Base-by-base conservation (phyloP, 2,113 vertebrate genomes). In the Pseudorectes ferrugineus region DNA sequence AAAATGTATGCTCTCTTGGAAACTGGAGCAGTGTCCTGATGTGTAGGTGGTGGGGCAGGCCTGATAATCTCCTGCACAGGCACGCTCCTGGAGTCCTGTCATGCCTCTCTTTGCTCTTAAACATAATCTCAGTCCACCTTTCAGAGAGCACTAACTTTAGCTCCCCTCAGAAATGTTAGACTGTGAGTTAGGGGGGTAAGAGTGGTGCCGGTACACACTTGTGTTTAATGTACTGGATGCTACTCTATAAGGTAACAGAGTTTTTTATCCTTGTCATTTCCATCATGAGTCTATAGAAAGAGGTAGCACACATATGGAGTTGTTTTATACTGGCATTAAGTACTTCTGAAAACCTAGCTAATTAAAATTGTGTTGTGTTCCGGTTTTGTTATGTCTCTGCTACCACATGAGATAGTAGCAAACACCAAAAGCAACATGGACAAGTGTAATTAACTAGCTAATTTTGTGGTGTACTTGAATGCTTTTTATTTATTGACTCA, bases 101-200 rank as follows among this genome's bases (percentile, higher is more conserved):
- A 2, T 29, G 15, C 17, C 17, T 46, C 23, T 16, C 49, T 57
- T 42, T 68, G 36, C 38, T 78, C 52, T 86, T 46, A 67, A 67
- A 58, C 12, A 23, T 42, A 36, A 58, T 8, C 43, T 76, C 2
- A 1, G 43, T 45, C 33, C 38, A 23, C 57, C 2, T 5, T 23
- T 35, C 18, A 33, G 31, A 70, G 29, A 46, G 10, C 31, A 29
- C 48, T 35, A 52, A 33, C 14, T 62, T 77, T 20, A 52, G 14
- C 15, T 65, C 6, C 42, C 15, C 23, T 68, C 46, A 68, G 70
- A 62, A 66, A 54, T 24, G 10, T 28, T 20, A 57, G n/a, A 11
- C 18, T 38, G 13, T 7, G 11, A 36, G 25, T 42, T 35, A 14
- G 3, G 3, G 5, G 1, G 1, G 0, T 10, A 28, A 57, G 40